These are phyloP conservation scores for Andrena chrysosceles DNA, from an alignment of 2,888 invertebrate genomes.

Conservation along the genomic window DNA sequence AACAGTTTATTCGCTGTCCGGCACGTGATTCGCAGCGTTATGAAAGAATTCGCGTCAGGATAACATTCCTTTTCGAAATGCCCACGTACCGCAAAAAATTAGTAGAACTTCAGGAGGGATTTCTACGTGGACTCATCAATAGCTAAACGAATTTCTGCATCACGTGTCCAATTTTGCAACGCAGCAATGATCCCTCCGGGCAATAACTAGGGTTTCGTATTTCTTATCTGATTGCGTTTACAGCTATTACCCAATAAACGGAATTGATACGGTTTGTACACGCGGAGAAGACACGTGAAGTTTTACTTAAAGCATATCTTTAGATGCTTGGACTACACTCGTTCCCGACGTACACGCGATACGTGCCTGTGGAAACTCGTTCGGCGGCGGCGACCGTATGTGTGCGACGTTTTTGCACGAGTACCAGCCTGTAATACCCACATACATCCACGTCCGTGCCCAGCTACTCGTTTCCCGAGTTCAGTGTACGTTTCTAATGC, in stretches of 20 bases:
- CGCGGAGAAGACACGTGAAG: neutral
- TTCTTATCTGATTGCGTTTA: neutral
- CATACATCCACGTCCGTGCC: neutral
- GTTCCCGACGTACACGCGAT: neutral
- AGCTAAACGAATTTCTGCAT: no score
- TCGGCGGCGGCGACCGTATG: constrained; percentile 28
- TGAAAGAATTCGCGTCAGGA: constrained; percentile 51
- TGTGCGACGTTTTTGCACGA: constrained; percentile 27
- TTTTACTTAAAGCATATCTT: constrained; percentile 2
- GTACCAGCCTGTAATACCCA: constrained; percentile 35
- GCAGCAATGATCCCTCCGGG: no score
- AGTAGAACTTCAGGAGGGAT: no score
- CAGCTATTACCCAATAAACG: neutral
- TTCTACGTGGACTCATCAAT: no score
- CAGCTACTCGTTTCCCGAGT: constrained; percentile 42
- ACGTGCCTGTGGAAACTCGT: neutral
- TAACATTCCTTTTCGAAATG: neutral
- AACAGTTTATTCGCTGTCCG: constrained; percentile 74
- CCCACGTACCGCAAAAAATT: no score
- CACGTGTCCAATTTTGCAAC: no score
- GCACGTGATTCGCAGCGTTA: constrained; percentile 30
- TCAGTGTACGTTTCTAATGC: constrained; percentile 58
- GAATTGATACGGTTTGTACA: neutral
- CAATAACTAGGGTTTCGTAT: neutral
- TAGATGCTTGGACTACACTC: neutral